Conservation (phyloP, 2,797 vertebrate species). For the Moxostoma hubbsi region DNA sequence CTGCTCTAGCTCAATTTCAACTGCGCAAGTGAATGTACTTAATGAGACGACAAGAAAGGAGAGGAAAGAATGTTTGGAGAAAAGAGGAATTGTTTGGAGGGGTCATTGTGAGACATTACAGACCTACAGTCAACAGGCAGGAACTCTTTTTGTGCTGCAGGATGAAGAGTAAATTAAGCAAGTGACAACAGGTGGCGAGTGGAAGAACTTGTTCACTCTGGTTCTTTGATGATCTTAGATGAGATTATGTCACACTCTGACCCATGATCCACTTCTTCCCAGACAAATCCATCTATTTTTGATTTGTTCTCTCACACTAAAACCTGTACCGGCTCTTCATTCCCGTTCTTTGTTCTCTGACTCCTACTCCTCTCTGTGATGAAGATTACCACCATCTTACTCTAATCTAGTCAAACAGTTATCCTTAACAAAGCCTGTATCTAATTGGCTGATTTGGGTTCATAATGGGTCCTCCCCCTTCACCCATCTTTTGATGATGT, state of each 20-base stretch:
- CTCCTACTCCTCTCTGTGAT: not conserved
- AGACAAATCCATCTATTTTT: not conserved
- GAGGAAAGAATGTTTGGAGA: no score
- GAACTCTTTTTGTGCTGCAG: not conserved
- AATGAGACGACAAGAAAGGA: no score
- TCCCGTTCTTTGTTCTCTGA: constrained; percentile 6
- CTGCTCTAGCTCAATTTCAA: no score
- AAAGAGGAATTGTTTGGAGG: no score
- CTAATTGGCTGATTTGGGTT: constrained; percentile 40
- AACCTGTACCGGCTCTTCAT: not conserved
- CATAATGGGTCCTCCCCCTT: constrained; percentile 20
- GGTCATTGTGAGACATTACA: not conserved
- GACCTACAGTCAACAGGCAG: not conserved
- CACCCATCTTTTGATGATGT: constrained; percentile 43
- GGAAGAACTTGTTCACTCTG: not conserved
- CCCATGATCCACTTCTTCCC: not conserved
- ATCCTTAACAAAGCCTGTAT: not conserved
- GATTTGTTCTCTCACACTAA: not conserved
- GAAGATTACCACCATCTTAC: not conserved
- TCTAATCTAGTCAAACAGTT: not conserved
- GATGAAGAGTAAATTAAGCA: constrained; percentile 1
- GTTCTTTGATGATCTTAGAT: constrained; percentile 11
- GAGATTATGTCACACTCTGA: not conserved
- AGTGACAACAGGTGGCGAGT: constrained; percentile 1
- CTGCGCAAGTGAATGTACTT: no score